Evolutionary conservation across 2,113 vertebrate genomes (phyloP).

Genomic region (Amphiprion ocellaris): DNA sequence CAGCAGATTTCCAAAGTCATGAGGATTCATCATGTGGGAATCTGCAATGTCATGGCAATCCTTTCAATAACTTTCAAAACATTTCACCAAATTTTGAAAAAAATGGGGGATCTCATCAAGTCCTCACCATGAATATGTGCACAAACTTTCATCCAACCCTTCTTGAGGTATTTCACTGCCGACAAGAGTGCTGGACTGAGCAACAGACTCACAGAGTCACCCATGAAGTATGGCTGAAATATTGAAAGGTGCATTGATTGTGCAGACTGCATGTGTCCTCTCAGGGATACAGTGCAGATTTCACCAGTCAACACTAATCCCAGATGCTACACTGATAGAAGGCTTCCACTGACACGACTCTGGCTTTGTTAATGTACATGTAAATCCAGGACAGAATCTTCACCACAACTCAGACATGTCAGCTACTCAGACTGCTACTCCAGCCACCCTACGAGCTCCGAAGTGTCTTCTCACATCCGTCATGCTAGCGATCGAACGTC

Average conservation of each 20-base stretch:
- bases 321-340: background rate
- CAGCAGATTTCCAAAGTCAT: background rate
- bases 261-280: background rate
- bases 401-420: slow-evolving; percentile 40
- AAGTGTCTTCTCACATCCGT: slow-evolving; percentile 73
- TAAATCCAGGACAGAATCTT: slow-evolving; percentile 28
- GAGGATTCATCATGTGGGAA: background rate
- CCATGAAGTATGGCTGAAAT: background rate
- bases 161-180: slow-evolving; percentile 2
- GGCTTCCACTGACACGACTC: background rate
- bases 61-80: background rate
- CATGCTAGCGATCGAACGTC: slow-evolving; percentile 56
- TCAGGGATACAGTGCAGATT: slow-evolving; percentile 7
- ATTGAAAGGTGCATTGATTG: background rate
- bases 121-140: background rate
- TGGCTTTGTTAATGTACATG: slow-evolving; percentile 9
- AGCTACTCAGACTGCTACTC: slow-evolving; percentile 37
- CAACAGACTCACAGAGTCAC: background rate
- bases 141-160: background rate
- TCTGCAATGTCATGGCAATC: background rate
- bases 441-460: slow-evolving; percentile 42
- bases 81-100: background rate
- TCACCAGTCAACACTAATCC: background rate
- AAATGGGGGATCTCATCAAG: background rate
- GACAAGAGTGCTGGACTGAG: background rate